Base-by-base conservation (phyloP, 2,113 vertebrate species). In the Psittacus erithacus region DNA sequence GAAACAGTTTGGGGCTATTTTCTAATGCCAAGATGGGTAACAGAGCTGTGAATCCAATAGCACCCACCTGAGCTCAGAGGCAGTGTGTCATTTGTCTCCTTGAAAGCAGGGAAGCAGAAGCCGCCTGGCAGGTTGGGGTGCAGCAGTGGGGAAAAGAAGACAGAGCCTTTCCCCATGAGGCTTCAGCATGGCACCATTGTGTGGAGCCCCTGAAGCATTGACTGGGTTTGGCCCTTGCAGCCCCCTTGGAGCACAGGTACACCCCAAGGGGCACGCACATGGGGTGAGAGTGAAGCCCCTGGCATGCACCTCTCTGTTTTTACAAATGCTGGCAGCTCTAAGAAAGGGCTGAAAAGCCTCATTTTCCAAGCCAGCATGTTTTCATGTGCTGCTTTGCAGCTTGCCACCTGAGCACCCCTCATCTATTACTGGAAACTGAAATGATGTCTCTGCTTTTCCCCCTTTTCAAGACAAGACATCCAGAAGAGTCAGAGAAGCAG, bases 141-240 rank as follows among this genome's bases (percentile, higher is more conserved):
- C 3, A 1, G 35, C 11, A 80, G 13, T 1, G 0, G 23, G 31
- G n/a, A 31, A 52, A 68, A 38, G n/a, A 86, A 11, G 25, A 5
- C 39, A 47, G 62, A 84, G 23, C 8, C 81, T 65, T 69, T 88
- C 24, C 22, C 31, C 9, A 0, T 2, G 16, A 62, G 19, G 4
- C 23, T 77, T 25, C 31, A 65, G 13, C 19, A 24, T 1, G 0
- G 20, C 35, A 41, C 18, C 12, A 9, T 8, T 17, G 9, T 31
- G 57, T 3, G 3, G 35, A 60, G 13, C 39, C 15, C 3, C 53
- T 79, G 60, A 41, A 33, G 14, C 38, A 41, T 14, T 1, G 10
- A 27, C 18, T 0, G 0, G 22, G 4, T 59, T 44, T 63, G 39
- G 46, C n/a, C 15, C 38, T 79, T 2, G 3, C 38, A 68, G 28